phyloP scores from a whole-genome alignment of 2,888 invertebrate genomes.

The Drosophila testacea region DNA sequence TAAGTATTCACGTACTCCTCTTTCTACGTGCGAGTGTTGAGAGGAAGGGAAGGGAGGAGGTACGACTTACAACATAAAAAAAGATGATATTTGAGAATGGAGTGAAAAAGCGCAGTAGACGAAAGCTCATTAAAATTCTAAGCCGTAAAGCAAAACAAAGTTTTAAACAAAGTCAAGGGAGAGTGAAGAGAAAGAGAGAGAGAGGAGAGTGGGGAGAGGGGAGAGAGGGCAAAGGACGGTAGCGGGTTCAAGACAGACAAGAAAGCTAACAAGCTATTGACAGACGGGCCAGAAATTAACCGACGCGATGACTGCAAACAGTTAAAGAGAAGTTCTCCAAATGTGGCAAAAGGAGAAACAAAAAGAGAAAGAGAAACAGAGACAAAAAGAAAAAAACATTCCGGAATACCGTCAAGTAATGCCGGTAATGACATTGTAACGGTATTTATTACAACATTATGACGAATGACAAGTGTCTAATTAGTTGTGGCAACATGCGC shows the following conservation, averaged over 20 bases:
- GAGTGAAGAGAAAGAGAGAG: background rate
- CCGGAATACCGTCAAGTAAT: constrained; percentile 71
- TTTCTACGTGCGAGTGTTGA: constrained; percentile 18
- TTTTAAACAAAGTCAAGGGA: constrained; percentile 71
- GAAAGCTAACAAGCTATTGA: constrained; percentile 79
- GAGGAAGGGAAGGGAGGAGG: constrained; percentile 17
- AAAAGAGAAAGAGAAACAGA: constrained; percentile 13
- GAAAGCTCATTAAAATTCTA: constrained; percentile 81
- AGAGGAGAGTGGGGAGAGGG: background rate
- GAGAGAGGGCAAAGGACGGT: background rate
- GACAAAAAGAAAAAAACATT: constrained; percentile 14
- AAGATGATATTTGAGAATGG: constrained; percentile 78
- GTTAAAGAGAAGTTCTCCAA: constrained; percentile 26
- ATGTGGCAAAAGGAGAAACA: constrained; percentile 15
- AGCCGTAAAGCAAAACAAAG: constrained; percentile 79
- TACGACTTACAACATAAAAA: constrained; percentile 36
- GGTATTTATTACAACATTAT: constrained; percentile 82
- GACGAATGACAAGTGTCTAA: constrained; percentile 78
- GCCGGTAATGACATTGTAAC: constrained; percentile 81
- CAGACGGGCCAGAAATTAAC: constrained; percentile 46
- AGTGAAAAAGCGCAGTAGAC: constrained; percentile 58
- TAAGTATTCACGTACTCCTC: constrained; percentile 17
- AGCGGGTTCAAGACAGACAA: constrained; percentile 45
- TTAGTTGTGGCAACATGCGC: constrained; percentile 72
- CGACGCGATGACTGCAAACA: constrained; percentile 38